phyloP scores from a whole-genome alignment of 2,113 vertebrate genomes.

The Oryzias woworae region DNA sequence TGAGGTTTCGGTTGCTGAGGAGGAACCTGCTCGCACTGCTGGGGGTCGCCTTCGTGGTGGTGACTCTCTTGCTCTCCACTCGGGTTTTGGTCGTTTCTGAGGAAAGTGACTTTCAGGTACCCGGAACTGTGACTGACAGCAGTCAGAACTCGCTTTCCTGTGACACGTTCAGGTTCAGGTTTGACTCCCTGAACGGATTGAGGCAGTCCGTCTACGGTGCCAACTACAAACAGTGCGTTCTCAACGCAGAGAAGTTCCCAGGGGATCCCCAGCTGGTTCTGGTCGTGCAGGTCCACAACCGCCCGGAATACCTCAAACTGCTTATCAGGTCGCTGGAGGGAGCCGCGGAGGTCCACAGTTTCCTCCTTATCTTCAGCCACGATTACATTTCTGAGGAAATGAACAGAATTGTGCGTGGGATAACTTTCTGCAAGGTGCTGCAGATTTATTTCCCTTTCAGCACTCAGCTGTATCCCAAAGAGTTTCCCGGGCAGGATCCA shows the following conservation, averaged over 20 bases:
- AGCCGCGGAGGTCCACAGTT: conserved; percentile 62
- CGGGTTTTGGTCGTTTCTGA: conserved; percentile 29
- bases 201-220: conserved; percentile 63
- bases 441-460: conserved; percentile 83
- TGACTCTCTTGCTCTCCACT: conserved; percentile 53
- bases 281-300: conserved; percentile 79
- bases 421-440: conserved; percentile 79
- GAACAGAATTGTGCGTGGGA: conserved; percentile 64
- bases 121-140: not conserved
- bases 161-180: conserved; percentile 47
- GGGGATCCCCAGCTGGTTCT: conserved; percentile 71
- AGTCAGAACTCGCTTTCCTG: not conserved
- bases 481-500: conserved; percentile 79
- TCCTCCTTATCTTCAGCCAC: conserved; percentile 79
- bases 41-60: conserved; percentile 38
- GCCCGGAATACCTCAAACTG: conserved; percentile 75
- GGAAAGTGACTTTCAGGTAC: not conserved
- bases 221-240: conserved; percentile 69
- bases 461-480: conserved; percentile 74
- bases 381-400: conserved; percentile 78
- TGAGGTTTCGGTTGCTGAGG: conserved; percentile 72
- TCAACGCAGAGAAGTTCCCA: conserved; percentile 66
- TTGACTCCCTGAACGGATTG: conserved; percentile 45
- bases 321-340: conserved; percentile 73
- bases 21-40: conserved; percentile 66